A percentile compares a stretch with the other conserved stretches of the same genome.
Evolutionary conservation across 2,113 vertebrate species (phyloP).

Genomic region (Notarius quadriscutis): DNA sequence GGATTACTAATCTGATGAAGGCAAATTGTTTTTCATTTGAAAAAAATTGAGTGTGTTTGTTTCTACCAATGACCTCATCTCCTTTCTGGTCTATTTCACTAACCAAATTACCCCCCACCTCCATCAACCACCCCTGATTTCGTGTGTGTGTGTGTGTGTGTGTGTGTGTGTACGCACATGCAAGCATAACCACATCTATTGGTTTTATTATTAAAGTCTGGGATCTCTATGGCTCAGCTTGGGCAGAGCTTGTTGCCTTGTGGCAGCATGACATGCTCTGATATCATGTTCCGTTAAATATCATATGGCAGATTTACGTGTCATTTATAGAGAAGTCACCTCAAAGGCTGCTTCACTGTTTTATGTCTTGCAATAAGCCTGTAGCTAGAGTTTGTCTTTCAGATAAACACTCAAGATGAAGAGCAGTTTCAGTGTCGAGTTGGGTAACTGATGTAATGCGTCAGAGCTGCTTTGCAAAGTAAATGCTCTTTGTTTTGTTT

Average conservation of each 20-base stretch:
- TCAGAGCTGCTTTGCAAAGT: neutral
- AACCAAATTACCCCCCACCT: slow-evolving; percentile 45
- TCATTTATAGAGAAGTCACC: slow-evolving; percentile 34
- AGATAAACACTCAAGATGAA: neutral
- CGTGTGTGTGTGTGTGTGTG: neutral
- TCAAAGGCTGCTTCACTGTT: slow-evolving; percentile 4
- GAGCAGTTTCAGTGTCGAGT: neutral
- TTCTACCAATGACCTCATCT: slow-evolving; percentile 46
- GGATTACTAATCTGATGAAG: slow-evolving; percentile 15
- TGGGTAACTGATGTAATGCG: neutral
- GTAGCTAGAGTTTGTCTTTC: slow-evolving; percentile 9
- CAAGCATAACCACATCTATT: slow-evolving; percentile 14
- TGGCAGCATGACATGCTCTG: slow-evolving; percentile 27
- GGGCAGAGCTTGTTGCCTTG: slow-evolving; percentile 23
- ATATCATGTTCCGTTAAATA: slow-evolving; percentile 40
- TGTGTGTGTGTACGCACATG: neutral
- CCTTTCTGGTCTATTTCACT: slow-evolving; percentile 44
- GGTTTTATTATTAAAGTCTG: neutral
- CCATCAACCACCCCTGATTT: slow-evolving; percentile 27
- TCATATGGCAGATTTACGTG: slow-evolving; percentile 38
- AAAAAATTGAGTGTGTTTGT: neutral
- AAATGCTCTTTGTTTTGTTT: slow-evolving; percentile 1
- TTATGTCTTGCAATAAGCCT: slow-evolving; percentile 3
- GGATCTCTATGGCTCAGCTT: slow-evolving; percentile 8
- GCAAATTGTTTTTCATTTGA: slow-evolving; percentile 44